These are phyloP conservation scores for Drosophila limbata DNA, from an alignment of 2,888 invertebrate genomes.

Conservation along the genomic window DNA sequence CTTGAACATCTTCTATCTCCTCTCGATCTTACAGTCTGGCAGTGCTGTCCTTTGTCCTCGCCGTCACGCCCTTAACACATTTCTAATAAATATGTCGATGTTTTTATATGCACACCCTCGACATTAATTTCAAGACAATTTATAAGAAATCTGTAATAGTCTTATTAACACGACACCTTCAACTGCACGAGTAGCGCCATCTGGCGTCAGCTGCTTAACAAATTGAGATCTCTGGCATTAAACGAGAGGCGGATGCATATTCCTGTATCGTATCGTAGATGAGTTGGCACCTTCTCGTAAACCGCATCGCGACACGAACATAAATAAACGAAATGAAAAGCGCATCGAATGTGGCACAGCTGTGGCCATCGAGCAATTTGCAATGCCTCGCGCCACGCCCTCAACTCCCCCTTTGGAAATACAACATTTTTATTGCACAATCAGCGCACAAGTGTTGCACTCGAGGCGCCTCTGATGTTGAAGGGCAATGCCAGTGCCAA, in stretches of 20 bases:
- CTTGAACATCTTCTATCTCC: not conserved
- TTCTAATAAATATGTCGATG: slow-evolving; percentile 49
- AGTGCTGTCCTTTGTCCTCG: slow-evolving; percentile 9
- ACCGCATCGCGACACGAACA: slow-evolving; percentile 73
- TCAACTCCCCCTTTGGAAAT: not conserved
- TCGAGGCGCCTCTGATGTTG: slow-evolving; percentile 48
- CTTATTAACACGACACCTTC: slow-evolving; percentile 61
- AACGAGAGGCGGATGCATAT: not conserved
- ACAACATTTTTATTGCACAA: slow-evolving; percentile 72
- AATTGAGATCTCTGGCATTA: slow-evolving; percentile 65
- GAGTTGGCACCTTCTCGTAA: slow-evolving; percentile 71
- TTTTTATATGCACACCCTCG: slow-evolving; percentile 24
- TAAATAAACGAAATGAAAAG: slow-evolving; percentile 79
- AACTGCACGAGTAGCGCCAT: slow-evolving; percentile 54
- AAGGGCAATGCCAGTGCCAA: slow-evolving; percentile 55
- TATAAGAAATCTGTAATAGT: slow-evolving; percentile 75
- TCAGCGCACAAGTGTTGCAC: slow-evolving; percentile 73
- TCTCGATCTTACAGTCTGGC: not conserved
- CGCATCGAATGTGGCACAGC: slow-evolving; percentile 74
- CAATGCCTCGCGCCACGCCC: slow-evolving; percentile 65
- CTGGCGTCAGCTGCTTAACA: slow-evolving; percentile 77
- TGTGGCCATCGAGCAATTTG: slow-evolving; percentile 67
- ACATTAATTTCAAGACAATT: slow-evolving; percentile 63
- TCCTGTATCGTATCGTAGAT: slow-evolving; percentile 26
- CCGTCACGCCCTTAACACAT: slow-evolving; percentile 57